These are phyloP conservation scores for Lamprotornis superbus DNA, from an alignment of 2,113 vertebrate genomes.

Conservation along the genomic window DNA sequence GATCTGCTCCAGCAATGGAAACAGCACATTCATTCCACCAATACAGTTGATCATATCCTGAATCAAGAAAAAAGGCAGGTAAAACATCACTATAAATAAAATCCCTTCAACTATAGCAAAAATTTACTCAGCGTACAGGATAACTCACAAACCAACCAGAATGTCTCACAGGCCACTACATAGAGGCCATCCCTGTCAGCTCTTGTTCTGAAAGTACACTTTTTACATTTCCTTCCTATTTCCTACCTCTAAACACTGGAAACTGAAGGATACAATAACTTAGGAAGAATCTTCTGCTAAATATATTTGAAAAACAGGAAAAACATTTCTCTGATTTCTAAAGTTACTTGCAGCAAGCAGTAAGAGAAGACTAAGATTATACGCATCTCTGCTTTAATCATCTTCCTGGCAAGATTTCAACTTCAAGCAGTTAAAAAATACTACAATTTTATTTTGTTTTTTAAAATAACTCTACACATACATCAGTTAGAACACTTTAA, in stretches of 20 bases:
- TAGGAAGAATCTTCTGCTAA: background rate
- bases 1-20: conserved; percentile 92
- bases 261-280: background rate
- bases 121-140: background rate
- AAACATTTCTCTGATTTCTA: background rate
- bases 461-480: background rate
- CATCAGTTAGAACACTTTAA: too few relatives aligned
- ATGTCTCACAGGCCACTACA: background rate
- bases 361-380: background rate
- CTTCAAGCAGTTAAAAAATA: background rate
- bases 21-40: conserved; percentile 88
- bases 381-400: background rate
- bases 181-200: background rate
- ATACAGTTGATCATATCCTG: conserved; percentile 96
- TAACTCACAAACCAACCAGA: background rate
- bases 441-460: too few relatives aligned
- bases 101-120: background rate
- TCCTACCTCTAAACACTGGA: background rate
- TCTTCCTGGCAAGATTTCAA: background rate
- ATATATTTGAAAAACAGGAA: background rate
- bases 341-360: background rate
- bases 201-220: background rate
- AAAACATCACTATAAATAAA: background rate
- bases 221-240: background rate
- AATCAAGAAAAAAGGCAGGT: background rate